Percentiles rank a stretch among this genome's conserved stretches.
Evolutionary conservation across 2,113 vertebrate species (phyloP).

Genomic region (Aptenodytes patagonicus): DNA sequence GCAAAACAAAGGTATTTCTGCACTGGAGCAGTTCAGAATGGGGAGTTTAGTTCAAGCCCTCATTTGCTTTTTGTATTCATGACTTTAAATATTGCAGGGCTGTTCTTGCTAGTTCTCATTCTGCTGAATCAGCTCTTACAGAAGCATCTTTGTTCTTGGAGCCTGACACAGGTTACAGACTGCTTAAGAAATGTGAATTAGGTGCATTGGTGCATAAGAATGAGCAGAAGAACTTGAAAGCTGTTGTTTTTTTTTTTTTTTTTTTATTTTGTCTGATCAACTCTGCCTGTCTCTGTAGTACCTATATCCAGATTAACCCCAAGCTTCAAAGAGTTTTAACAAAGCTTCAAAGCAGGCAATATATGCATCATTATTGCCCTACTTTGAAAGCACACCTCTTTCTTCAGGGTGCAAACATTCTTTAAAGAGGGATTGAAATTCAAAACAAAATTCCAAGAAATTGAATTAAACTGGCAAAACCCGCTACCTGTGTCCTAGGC

Average conservation of each 20-base stretch:
- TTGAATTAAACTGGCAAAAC: background rate
- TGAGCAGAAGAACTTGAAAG: slow-evolving; percentile 5
- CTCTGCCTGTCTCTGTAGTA: background rate
- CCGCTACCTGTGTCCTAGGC: background rate
- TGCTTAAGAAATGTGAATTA: slow-evolving; percentile 30
- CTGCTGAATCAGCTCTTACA: slow-evolving; percentile 29
- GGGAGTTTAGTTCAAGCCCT: background rate
- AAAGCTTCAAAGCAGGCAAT: background rate
- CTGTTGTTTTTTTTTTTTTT: background rate
- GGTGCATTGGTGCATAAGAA: slow-evolving; percentile 4
- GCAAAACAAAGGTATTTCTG: background rate
- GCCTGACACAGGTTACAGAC: slow-evolving; percentile 19
- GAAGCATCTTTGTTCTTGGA: slow-evolving; percentile 23
- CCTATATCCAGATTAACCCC: slow-evolving; percentile 11
- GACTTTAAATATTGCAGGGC: background rate
- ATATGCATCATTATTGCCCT: background rate
- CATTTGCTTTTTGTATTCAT: background rate
- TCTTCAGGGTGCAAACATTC: background rate
- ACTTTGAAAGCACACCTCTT: background rate
- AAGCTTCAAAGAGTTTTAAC: slow-evolving; percentile 19
- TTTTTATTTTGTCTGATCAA: background rate
- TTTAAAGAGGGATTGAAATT: background rate
- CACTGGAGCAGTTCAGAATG: background rate
- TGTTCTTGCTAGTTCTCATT: background rate
- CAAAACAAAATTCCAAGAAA: background rate